A percentile compares a stretch with the other conserved stretches of the same genome.
Conservation (phyloP, 2,797 vertebrate species). For the Chelmon rostratus region DNA sequence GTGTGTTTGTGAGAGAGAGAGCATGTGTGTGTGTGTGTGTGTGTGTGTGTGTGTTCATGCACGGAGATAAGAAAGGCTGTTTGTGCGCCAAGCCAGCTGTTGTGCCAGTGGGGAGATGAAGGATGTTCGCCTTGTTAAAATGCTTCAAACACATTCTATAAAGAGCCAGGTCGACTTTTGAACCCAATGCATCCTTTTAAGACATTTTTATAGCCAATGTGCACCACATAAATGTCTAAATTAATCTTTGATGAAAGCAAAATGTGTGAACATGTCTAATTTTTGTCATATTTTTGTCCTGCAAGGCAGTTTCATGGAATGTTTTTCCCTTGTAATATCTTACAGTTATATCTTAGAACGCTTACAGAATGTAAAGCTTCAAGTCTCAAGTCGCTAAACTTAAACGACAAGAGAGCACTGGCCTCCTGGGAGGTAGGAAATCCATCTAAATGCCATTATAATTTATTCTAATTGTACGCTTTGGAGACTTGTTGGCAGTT, state of each 20-base stretch:
- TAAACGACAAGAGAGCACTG: neutral
- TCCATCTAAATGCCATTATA: constrained; percentile 26
- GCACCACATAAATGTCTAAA: constrained; percentile 28
- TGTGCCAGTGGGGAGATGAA: constrained; percentile 38
- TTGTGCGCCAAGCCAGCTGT: constrained; percentile 50
- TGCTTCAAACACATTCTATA: constrained; percentile 50
- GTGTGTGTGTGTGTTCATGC: constrained; percentile 12
- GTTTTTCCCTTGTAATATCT: neutral
- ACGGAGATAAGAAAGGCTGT: neutral
- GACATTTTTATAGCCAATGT: constrained; percentile 2
- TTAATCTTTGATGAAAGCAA: constrained; percentile 22
- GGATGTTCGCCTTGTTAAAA: constrained; percentile 54
- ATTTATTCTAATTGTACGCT: constrained; percentile 34
- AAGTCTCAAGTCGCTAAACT: neutral
- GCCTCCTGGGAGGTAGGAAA: constrained; percentile 23
- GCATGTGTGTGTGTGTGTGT: constrained; percentile 16
- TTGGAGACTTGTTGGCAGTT: constrained; percentile 33
- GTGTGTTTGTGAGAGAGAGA: too few relatives aligned
- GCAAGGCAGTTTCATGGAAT: neutral
- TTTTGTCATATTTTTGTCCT: neutral
- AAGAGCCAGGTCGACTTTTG: constrained; percentile 25
- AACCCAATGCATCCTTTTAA: constrained; percentile 22
- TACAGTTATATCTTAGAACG: too few relatives aligned
- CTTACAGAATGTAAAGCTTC: neutral
- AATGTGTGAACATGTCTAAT: neutral